Evolutionary conservation across 2,113 vertebrate species (phyloP), one percentile per base, ranked within the genome.

Genomic region (Myotis brandtii): DNA sequence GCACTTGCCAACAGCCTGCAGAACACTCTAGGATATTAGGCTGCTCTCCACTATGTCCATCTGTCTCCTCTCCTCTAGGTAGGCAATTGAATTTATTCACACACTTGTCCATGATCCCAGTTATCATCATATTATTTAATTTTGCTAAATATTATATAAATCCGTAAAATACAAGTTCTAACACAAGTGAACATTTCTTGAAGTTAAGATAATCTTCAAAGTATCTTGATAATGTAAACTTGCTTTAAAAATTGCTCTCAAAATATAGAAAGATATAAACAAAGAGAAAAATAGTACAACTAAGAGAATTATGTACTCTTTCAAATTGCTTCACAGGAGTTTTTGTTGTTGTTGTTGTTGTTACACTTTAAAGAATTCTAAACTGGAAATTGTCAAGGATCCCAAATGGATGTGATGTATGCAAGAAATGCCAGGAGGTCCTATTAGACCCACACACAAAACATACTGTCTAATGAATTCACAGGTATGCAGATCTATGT

Each of bases 181-280:
- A 87, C 94, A 83, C 50, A 89, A 80, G 11, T 23, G 66, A 37
- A 70, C n/a, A 5, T 76, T 66, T 88, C n/a, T 82, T 94, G 37
- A 94, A 92, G 54, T 43, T 34, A 69, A 95, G 17, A 66, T 62
- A 62, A 62, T 62, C 59, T 62, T 62, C 25, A 25, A 62, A 62
- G 59, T 62, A 62, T 62, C 3, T 62, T 85, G 23, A 43, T 72
- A 40, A 84, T 32, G 52, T 50, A 83, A 66, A 80, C 8, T 30
- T 83, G 5, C 21, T 30, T 93, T 93, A 25, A 66, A 95, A 77
- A 79, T 40, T 84, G 27, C 34, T 43, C 43, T 89, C 32, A 70
- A 89, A 66, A 66, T 59, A 70, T 10, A 79, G 16, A 79, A 9
- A 83, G 77, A 21, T 37, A 66, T 14, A 62, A 87, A 52, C 1